phyloP scores from a whole-genome alignment of 2,888 invertebrate species.

The Microdon myrmicae region DNA sequence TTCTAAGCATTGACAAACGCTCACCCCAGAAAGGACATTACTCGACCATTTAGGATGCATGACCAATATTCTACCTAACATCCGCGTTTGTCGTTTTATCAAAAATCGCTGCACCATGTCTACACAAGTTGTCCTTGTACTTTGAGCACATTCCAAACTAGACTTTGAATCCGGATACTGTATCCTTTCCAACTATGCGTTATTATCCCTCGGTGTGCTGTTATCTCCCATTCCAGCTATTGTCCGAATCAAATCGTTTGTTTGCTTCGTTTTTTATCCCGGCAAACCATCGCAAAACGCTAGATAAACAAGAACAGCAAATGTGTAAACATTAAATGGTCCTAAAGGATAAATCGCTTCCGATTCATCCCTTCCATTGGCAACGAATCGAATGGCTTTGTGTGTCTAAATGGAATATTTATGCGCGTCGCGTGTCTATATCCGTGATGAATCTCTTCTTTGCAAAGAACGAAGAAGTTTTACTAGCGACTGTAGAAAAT shows the following conservation, averaged over 20 bases:
- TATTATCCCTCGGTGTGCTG: too few species aligned
- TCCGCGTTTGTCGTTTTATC: too few species aligned
- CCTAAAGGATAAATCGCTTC: conserved; percentile 48
- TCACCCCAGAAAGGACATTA: conserved; percentile 38
- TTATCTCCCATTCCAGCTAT: conserved; percentile 14
- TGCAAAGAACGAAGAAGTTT: background rate
- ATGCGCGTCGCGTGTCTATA: conserved; percentile 51
- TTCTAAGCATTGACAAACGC: conserved; percentile 40
- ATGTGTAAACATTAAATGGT: conserved; percentile 52
- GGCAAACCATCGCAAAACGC: conserved; percentile 30
- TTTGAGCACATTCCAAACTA: too few species aligned
- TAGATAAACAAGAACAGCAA: conserved; percentile 46
- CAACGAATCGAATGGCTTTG: conserved; percentile 52
- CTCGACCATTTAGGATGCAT: conserved; percentile 36
- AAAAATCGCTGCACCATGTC: too few species aligned
- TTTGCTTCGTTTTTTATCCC: conserved; percentile 32
- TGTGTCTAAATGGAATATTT: conserved; percentile 52
- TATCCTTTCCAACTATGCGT: too few species aligned
- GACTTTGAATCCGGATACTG: too few species aligned
- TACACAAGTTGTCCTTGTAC: too few species aligned
- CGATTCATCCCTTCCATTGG: conserved; percentile 51
- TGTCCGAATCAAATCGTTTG: conserved; percentile 49
- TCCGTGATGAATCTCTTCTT: conserved; percentile 41
- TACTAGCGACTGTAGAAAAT: background rate
- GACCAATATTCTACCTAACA: conserved; percentile 30